phyloP scores from a whole-genome alignment of 2,113 vertebrate species.

The Catharus minimus region DNA sequence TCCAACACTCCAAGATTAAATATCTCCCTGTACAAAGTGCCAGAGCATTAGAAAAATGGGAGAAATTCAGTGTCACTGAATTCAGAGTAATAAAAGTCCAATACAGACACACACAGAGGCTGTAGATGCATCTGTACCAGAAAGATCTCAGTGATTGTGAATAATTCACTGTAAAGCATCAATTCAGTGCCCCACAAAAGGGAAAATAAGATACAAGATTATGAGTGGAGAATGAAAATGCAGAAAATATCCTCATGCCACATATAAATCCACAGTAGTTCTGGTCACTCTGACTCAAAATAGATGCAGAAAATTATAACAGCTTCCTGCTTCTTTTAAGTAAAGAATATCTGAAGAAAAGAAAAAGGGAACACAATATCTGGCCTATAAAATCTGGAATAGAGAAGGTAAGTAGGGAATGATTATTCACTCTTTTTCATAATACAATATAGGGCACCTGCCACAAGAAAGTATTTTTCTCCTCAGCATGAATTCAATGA shows the following conservation, averaged over 20 bases:
- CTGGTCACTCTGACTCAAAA: slow-evolving; percentile 32
- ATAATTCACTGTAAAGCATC: slow-evolving; percentile 7
- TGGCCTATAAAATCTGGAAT: neutral
- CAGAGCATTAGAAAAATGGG: neutral
- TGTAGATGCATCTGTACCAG: neutral
- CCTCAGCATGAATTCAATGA: neutral
- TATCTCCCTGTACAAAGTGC: neutral
- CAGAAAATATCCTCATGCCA: neutral
- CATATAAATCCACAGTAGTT: neutral
- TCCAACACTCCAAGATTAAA: neutral
- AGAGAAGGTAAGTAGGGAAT: neutral
- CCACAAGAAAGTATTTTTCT: slow-evolving; percentile 8
- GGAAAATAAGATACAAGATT: slow-evolving; percentile 5
- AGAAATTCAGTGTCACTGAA: neutral
- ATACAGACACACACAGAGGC: neutral
- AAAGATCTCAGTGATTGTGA: neutral
- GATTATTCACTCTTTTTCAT: slow-evolving; percentile 2
- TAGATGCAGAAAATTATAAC: neutral
- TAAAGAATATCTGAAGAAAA: neutral
- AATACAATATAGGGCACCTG: neutral
- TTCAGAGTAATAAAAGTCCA: neutral
- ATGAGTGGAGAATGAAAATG: neutral
- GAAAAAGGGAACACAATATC: neutral
- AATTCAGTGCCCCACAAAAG: neutral
- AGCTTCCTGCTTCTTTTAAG: neutral